phyloP scores from a whole-genome alignment of 1,140 invertebrate genomes.

The Antheraea pernyi region DNA sequence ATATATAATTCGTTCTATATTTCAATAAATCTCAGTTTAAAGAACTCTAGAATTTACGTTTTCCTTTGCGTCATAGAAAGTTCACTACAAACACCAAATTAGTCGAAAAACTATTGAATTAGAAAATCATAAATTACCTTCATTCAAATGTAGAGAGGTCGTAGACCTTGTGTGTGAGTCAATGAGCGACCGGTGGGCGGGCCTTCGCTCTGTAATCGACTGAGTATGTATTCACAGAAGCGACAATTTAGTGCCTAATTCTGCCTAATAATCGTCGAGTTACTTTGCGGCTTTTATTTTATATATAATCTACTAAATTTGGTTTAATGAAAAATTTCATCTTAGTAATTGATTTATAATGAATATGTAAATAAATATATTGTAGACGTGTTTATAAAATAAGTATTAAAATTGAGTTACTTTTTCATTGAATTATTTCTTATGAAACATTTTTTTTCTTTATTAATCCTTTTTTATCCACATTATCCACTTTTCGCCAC shows the following conservation, averaged over 20 bases:
- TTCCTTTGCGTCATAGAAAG: background rate
- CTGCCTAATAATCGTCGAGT: background rate
- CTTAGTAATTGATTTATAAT: no score
- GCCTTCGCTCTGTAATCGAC: background rate
- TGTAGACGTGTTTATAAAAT: no score
- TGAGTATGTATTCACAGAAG: background rate
- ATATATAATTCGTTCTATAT: background rate
- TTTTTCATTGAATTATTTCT: no score
- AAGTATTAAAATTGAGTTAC: no score
- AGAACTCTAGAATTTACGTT: background rate
- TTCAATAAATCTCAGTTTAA: background rate
- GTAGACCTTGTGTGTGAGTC: background rate
- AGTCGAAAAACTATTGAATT: background rate
- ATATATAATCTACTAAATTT: background rate
- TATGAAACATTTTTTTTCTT: no score
- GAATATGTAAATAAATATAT: no score
- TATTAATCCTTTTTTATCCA: no score
- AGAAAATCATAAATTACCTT: constrained; percentile 5
- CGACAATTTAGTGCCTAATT: background rate
- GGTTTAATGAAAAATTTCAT: background rate
- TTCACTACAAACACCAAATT: background rate
- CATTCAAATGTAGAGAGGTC: background rate
- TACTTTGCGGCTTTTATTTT: background rate
- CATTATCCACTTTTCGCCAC: no score
- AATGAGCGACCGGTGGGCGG: background rate